Evolutionary conservation across 1,140 invertebrate species (phyloP).

Genomic region (Macrostomum lignano): DNA sequence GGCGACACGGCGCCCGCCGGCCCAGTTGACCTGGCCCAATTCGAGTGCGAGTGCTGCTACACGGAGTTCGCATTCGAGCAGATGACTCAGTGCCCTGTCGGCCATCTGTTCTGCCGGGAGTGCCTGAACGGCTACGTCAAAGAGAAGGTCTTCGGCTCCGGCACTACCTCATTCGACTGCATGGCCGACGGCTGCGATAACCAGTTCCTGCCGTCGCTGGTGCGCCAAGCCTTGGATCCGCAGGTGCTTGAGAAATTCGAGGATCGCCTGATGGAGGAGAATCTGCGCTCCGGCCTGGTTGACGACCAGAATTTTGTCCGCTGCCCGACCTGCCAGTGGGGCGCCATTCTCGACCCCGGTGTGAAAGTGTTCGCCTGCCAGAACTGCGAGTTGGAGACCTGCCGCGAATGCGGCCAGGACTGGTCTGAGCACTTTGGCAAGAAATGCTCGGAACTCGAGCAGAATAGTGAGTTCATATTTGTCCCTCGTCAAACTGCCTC

Average conservation of each 20-base stretch:
- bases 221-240: constrained; percentile 27
- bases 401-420: no score
- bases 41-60: constrained; percentile 34
- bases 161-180: constrained; percentile 31
- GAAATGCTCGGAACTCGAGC: no score
- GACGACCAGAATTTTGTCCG: constrained; percentile 33
- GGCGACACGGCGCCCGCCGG: no score
- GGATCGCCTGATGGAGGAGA: constrained; percentile 31
- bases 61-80: constrained; percentile 35
- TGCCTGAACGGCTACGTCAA: constrained; percentile 31
- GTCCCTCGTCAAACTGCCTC: no score
- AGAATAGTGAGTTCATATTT: no score
- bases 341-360: constrained; percentile 32
- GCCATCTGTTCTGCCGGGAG: constrained; percentile 34
- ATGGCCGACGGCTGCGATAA: constrained; percentile 15
- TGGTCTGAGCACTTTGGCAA: no score
- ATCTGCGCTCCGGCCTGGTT: constrained; percentile 34
- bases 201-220: constrained; percentile 11
- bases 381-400: constrained; percentile 37
- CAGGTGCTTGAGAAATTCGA: constrained; percentile 32
- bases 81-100: constrained; percentile 31
- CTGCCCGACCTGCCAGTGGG: constrained; percentile 38
- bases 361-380: constrained; percentile 37
- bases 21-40: no score
- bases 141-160: constrained; percentile 31